Evolutionary conservation across 2,888 invertebrate species (phyloP).

Genomic region (Lasiommata megera): DNA sequence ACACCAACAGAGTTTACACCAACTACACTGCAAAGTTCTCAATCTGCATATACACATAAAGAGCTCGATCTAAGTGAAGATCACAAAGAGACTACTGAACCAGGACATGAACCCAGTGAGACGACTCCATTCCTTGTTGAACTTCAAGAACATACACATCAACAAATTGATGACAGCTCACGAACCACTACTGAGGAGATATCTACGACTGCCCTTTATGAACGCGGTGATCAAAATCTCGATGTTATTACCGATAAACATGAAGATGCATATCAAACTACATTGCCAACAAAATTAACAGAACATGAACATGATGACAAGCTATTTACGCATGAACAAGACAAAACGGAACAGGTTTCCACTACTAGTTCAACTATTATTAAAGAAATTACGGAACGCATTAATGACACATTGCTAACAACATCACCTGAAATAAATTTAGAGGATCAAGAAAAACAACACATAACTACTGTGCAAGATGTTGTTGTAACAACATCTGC

Average conservation of each 20-base stretch:
- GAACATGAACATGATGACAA: conserved; percentile 8
- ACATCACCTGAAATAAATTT: neutral
- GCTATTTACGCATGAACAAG: conserved; percentile 4
- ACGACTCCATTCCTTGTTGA: conserved; percentile 56
- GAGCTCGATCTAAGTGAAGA: conserved; percentile 30
- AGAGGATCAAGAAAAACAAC: conserved; percentile 8
- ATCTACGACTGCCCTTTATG: conserved; percentile 29
- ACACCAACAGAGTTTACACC: neutral
- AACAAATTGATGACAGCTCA: conserved; percentile 40
- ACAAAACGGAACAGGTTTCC: conserved; percentile 1
- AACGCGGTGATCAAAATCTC: conserved; percentile 36
- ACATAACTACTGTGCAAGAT: conserved; percentile 6
- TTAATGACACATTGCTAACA: neutral
- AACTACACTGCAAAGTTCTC: neutral
- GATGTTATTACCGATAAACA: conserved; percentile 34
- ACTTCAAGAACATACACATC: conserved; percentile 60
- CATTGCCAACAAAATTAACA: conserved; percentile 30
- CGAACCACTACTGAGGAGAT: conserved; percentile 35
- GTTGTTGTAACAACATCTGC: conserved; percentile 23
- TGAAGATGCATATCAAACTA: conserved; percentile 34
- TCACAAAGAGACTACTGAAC: conserved; percentile 24
- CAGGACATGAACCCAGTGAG: conserved; percentile 29
- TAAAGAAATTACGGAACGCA: conserved; percentile 3
- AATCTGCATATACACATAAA: conserved; percentile 17
- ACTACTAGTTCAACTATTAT: conserved; percentile 7